Conservation (phyloP, 2,113 vertebrate species). For the Takifugu bimaculatus region DNA sequence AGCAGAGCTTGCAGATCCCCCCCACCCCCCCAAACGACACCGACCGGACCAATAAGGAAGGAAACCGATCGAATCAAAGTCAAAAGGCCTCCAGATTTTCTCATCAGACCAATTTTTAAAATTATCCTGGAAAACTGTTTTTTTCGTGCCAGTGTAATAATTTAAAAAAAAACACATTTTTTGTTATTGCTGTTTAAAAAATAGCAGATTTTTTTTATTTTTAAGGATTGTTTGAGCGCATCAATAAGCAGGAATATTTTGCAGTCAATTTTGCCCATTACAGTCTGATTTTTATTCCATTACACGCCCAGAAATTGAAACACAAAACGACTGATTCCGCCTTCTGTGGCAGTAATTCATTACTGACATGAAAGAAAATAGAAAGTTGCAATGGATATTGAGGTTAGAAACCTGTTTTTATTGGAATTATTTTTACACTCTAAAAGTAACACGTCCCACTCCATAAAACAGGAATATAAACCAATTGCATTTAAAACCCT, state of each 20-base stretch:
- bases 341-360: neutral
- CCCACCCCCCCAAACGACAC: neutral
- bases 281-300: neutral
- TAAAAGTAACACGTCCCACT: constrained; percentile 1
- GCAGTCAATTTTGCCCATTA: no score
- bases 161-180: no score
- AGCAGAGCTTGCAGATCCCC: neutral
- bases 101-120: no score
- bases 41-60: no score
- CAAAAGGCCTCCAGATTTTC: no score
- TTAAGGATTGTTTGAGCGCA: no score
- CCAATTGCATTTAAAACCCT: neutral
- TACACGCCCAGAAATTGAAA: neutral
- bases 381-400: neutral
- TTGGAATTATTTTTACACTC: neutral
- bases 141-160: no score
- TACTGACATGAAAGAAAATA: neutral
- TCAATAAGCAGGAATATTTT: no score
- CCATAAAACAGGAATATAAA: neutral
- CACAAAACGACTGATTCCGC: neutral
- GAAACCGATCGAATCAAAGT: no score
- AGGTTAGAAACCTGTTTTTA: neutral
- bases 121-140: no score
- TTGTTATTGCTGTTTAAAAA: no score
- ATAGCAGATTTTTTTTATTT: no score